These are phyloP conservation scores for Lysandra bellargus DNA, from an alignment of 2,888 invertebrate genomes.

Conservation along the genomic window DNA sequence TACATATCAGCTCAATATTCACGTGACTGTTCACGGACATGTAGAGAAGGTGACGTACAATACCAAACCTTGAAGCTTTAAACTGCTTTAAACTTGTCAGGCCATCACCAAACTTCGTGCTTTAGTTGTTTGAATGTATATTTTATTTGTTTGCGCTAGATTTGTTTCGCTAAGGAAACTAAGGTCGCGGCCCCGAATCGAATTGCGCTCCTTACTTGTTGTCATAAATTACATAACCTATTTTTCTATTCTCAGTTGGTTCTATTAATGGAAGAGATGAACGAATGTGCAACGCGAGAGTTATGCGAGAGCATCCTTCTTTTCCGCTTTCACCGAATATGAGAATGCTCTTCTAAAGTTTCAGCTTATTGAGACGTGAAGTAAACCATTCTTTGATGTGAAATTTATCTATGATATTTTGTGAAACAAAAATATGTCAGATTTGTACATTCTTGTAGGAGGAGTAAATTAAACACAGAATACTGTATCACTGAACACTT, in stretches of 20 bases:
- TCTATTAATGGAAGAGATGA: constrained; percentile 8
- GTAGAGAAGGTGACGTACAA: neutral
- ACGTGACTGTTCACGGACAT: neutral
- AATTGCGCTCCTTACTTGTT: constrained; percentile 24
- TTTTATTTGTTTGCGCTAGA: constrained; percentile 18
- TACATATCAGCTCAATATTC: too few species aligned
- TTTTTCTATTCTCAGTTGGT: constrained; percentile 16
- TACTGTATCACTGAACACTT: too few species aligned
- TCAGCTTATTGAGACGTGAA: neutral
- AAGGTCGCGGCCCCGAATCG: constrained; percentile 21
- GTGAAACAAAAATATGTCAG: too few species aligned
- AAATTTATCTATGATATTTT: neutral
- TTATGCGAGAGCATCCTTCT: neutral
- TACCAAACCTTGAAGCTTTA: constrained; percentile 5
- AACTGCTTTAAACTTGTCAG: constrained; percentile 17
- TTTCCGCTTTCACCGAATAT: neutral
- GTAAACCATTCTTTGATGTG: neutral
- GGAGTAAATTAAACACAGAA: too few species aligned
- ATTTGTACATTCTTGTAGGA: too few species aligned
- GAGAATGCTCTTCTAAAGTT: neutral
- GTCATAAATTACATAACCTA: constrained; percentile 26
- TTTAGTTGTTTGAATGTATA: constrained; percentile 16
- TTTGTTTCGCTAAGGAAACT: constrained; percentile 26
- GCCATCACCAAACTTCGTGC: constrained; percentile 16
- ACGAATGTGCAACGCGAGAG: neutral